Evolutionary conservation across 2,113 vertebrate genomes (phyloP), one percentile per base, ranked within the genome.

Genomic region (Bubo bubo): DNA sequence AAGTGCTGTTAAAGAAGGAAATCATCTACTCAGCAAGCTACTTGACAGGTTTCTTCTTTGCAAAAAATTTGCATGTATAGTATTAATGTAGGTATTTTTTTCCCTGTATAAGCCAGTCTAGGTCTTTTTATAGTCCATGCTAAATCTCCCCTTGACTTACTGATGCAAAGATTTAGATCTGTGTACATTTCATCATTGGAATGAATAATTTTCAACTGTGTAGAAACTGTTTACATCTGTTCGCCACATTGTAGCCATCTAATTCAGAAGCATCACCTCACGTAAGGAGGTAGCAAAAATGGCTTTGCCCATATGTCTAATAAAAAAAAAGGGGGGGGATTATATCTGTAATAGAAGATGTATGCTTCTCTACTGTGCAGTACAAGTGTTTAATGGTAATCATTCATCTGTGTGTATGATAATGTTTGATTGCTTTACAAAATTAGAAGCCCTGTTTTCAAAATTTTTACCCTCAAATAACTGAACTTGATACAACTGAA

Each of bases 381-480:
- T 82, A 13, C 20, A 28, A 30, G 47, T 39, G 10, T 73, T 79
- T 62, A 49, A 53, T 41, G 7, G 26, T 39, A 49, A 34, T 68
- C 22, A 19, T 90, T 68, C 18, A 47, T 50, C 35, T 45, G 17
- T n/a, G 13, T 41, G 24, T 80, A n/a, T 26, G 11, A 41, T 63
- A 34, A 24, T 85, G 50, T 59, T 53, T 62, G 39, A 74, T 47
- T 90, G 39, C 74, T 91, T 47, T 62, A 62, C 53, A 34, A 91
- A 67, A 70, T 79, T 47, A 43, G 64, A 94, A 64, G n/a, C 16
- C 60, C 79, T 88, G 28, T 85, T 86, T 79, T 79, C 41, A 92
- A 50, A 85, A n/a, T 37, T 53, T 91, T 96, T 96, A 70, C 73
- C 16, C 55, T 88, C 53, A 89, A 95, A 67, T 70, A 92, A 83